Percentiles rank a stretch among this genome's conserved stretches.
These are phyloP conservation scores for Dusona sp. DNA, from an alignment of 2,888 invertebrate species.

Conservation along the genomic window DNA sequence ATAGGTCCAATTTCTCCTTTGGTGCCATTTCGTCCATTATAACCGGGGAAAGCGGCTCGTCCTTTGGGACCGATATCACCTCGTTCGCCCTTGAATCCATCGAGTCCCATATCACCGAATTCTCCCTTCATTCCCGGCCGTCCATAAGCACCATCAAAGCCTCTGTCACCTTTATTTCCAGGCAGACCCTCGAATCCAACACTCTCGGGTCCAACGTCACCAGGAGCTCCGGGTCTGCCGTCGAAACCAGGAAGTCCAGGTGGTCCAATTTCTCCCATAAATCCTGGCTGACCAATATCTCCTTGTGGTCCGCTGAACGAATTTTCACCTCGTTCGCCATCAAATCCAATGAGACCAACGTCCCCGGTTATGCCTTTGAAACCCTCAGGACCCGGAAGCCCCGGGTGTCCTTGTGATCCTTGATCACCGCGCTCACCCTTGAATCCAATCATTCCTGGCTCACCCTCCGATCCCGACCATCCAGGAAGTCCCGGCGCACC, in stretches of 20 bases:
- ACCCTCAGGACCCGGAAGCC: slow-evolving; percentile 88
- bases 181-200: slow-evolving; percentile 75
- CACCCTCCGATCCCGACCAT: slow-evolving; percentile 85
- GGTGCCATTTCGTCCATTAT: slow-evolving; percentile 85
- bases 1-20: slow-evolving; percentile 92
- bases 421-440: slow-evolving; percentile 92
- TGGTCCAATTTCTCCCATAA: slow-evolving; percentile 88
- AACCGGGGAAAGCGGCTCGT: slow-evolving; percentile 77
- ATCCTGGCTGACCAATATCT: slow-evolving; percentile 88
- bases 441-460: slow-evolving; percentile 85
- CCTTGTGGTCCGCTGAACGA: slow-evolving; percentile 90
- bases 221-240: slow-evolving; percentile 90
- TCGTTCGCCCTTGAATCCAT: slow-evolving; percentile 87
- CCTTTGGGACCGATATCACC: slow-evolving; percentile 86
- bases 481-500: slow-evolving; percentile 89
- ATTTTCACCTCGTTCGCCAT: slow-evolving; percentile 88
- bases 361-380: slow-evolving; percentile 87
- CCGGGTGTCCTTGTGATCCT: slow-evolving; percentile 89
- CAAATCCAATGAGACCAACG: slow-evolving; percentile 89
- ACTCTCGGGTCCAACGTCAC: slow-evolving; percentile 86
- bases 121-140: slow-evolving; percentile 83
- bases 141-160: slow-evolving; percentile 83
- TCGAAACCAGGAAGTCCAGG: slow-evolving; percentile 90
- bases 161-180: slow-evolving; percentile 81
- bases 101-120: slow-evolving; percentile 82